Evolutionary conservation across 2,113 vertebrate genomes (phyloP), one percentile per base, ranked within the genome.

Genomic region (Pelobates fuscus): DNA sequence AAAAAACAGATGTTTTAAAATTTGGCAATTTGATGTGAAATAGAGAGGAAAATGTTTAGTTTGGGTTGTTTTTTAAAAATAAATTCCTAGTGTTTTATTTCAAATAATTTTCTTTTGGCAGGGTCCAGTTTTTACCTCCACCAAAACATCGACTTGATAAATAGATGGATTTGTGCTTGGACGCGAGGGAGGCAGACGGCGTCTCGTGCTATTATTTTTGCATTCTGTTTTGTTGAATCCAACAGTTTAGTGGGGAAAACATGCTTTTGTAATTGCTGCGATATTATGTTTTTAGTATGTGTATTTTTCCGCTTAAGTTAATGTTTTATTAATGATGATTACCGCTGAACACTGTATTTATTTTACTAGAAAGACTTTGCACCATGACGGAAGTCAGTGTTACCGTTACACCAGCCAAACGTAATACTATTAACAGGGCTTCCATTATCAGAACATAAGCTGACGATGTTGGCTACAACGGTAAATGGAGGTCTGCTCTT

Each of bases 31-130:
- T 37, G 26, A 49, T 63, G 20, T 72, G 18, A 63, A 52, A 63
- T 63, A 26, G 11, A 24, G 70, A 37, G 32, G 32, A 63, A 62
- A 71, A 52, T 15, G 20, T n/a, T n/a, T n/a, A n/a, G n/a, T n/a
- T n/a, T n/a, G n/a, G n/a, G n/a, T n/a, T n/a, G n/a, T 62, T 49
- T 71, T 71, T 26, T 52, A 8, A n/a, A n/a, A n/a, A n/a, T n/a
- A n/a, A 12, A 64, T 52, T 54, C 20, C 46, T 25, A 11, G 44
- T 37, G 15, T 72, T 72, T 32, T 5, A 25, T 72, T 63, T 64
- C 43, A 37, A 43, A 62, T 64, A 64, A 52, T 64, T 72, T 21
- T 62, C n/a, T 43, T 44, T 64, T 72, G 70, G 70, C 70, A 72
- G 60, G 17, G 30, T 17, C 12, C 43, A 54, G 32, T 26, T 64